These are phyloP conservation scores for Hypotaenidia okinawae DNA, from an alignment of 2,797 vertebrate genomes.

Conservation along the genomic window DNA sequence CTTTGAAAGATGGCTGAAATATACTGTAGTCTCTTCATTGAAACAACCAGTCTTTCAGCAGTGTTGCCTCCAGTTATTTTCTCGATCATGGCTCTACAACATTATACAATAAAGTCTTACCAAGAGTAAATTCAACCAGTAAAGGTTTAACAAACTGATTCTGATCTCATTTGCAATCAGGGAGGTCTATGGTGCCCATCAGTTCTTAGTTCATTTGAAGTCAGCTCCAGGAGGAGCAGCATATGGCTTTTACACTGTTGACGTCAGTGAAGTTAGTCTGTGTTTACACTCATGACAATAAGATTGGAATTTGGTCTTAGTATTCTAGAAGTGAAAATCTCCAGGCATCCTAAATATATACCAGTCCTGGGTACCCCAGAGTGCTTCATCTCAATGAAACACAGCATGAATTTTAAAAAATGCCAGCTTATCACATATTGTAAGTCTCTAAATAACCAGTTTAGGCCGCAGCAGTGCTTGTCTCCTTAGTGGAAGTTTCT, in stretches of 20 bases:
- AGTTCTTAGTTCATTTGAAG: neutral
- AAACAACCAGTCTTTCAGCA: neutral
- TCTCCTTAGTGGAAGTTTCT: neutral
- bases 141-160: neutral
- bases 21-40: neutral
- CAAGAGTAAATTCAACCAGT: neutral
- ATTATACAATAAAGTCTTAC: neutral
- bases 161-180: neutral
- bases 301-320: neutral
- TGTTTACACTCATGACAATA: neutral
- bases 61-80: neutral
- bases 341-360: neutral
- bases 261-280: neutral
- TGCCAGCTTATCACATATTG: neutral
- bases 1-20: neutral
- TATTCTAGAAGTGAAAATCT: slow-evolving; percentile 18
- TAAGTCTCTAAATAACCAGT: neutral
- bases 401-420: neutral
- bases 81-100: neutral
- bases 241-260: neutral
- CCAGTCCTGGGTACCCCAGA: neutral
- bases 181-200: neutral
- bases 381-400: neutral
- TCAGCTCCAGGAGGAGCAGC: slow-evolving; percentile 3
- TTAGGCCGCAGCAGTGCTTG: neutral